These are phyloP conservation scores for Champsocephalus esox DNA, from an alignment of 2,797 vertebrate species.

Conservation along the genomic window DNA sequence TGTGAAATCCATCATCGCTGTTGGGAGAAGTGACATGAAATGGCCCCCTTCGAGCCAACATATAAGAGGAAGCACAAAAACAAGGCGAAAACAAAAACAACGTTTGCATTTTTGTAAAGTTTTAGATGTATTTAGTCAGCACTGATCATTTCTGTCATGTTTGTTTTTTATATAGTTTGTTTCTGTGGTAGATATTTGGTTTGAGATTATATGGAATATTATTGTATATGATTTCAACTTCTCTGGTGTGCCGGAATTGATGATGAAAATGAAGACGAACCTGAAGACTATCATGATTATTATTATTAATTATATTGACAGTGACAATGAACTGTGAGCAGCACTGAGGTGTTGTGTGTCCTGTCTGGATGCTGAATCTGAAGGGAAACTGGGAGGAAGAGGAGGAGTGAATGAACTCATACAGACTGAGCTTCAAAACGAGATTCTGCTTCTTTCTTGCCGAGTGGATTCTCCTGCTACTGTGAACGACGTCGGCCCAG, in stretches of 20 bases:
- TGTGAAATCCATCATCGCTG: slow-evolving; percentile 38
- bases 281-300: slow-evolving; percentile 71
- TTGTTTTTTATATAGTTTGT: slow-evolving; percentile 81
- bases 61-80: slow-evolving; percentile 78
- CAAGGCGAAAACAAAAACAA: slow-evolving; percentile 55
- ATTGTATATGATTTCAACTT: slow-evolving; percentile 75
- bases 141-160: slow-evolving; percentile 73
- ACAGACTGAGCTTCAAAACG: slow-evolving; percentile 54
- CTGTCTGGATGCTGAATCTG: slow-evolving; percentile 58
- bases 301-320: slow-evolving; percentile 34
- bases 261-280: slow-evolving; percentile 66
- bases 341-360: slow-evolving; percentile 71
- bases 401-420: slow-evolving; percentile 42
- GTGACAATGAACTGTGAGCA: slow-evolving; percentile 76
- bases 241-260: slow-evolving; percentile 73
- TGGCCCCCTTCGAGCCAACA: slow-evolving; percentile 44
- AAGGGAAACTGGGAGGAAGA: slow-evolving; percentile 42
- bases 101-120: slow-evolving; percentile 75
- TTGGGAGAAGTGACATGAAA: slow-evolving; percentile 21
- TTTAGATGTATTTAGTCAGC: slow-evolving; percentile 78
- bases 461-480: slow-evolving; percentile 73
- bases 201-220: slow-evolving; percentile 74
- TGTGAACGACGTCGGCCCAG: slow-evolving; percentile 70
- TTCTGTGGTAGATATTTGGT: slow-evolving; percentile 80
- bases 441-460: slow-evolving; percentile 43